Evolutionary conservation across 2,113 vertebrate genomes (phyloP).

Genomic region (Caretta caretta): DNA sequence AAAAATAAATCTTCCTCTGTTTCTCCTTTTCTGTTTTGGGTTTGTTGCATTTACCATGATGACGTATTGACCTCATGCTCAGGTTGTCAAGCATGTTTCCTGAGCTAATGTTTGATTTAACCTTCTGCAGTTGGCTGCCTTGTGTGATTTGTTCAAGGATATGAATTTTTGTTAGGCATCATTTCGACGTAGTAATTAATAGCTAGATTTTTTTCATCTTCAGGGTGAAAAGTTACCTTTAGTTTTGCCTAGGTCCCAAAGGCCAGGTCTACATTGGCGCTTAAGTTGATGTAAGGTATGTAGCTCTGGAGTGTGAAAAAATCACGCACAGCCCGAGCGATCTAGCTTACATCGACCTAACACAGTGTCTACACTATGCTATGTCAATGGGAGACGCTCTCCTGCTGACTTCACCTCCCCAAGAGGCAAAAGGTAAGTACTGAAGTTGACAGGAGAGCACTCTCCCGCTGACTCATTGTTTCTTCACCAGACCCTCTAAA

Average conservation of each 20-base stretch:
- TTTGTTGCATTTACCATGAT: neutral
- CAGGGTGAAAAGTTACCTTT: neutral
- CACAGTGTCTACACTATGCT: no score
- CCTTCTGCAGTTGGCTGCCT: slow-evolving; percentile 1
- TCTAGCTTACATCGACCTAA: no score
- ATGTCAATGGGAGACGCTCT: no score
- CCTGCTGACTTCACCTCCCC: no score
- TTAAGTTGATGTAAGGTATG: no score
- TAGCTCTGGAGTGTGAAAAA: no score
- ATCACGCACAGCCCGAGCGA: no score
- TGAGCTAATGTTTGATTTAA: slow-evolving; percentile 2
- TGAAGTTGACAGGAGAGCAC: no score
- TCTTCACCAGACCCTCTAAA: no score
- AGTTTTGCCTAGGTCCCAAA: neutral
- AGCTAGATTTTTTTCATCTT: neutral
- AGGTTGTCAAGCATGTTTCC: slow-evolving; percentile 39
- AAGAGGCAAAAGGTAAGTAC: no score
- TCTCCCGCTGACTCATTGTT: no score
- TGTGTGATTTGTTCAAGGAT: slow-evolving; percentile 2
- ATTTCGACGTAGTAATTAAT: slow-evolving; percentile 14
- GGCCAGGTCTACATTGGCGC: no score
- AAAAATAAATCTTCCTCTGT: neutral
- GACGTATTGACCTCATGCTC: neutral
- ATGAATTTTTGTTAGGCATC: neutral
- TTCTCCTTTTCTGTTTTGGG: neutral